Evolutionary conservation across 2,797 vertebrate species (phyloP), one percentile per base, ranked within the genome.

Genomic region (Microtus obscurus): DNA sequence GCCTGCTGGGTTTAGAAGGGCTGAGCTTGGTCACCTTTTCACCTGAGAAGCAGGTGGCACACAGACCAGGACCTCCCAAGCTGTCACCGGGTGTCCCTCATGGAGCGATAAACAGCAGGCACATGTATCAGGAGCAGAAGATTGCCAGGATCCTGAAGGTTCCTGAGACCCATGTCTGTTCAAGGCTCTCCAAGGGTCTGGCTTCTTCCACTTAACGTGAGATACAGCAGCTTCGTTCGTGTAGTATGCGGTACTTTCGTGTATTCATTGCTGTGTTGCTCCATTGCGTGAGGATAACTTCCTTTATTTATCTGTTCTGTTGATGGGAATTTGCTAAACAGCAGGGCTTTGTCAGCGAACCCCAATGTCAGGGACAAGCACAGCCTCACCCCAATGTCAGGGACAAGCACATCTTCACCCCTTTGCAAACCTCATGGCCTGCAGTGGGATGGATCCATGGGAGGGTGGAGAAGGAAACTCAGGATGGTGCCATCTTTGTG

Each of bases 191-290:
- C 8, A n/a, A 29, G 11, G 11, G 11, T 83, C 56, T 63, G 53
- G 29, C 80, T 74, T 76, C 77, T 69, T 69, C 74, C 40, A 40
- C 34, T 81, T 77, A 31, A 4, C 2, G 0, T 17, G 27, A 8
- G 9, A 1, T n/a, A 45, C 31, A 9, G 37, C 56, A 63, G 63
- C 6, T 6, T n/a, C 67, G 31, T n/a, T 3, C 8, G 0, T 25
- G 14, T 31, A 16, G 0, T 13, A 0, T n/a, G 40, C 29, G 12
- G 37, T 21, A 43, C 29, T 5, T 48, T 59, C 34, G 2, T 48
- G 2, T 34, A 45, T 17, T 61, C 63, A 16, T 29, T 1, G 5
- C 45, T 53, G 6, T 29, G 0, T 59, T 56, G 27, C 25, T 34
- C 16, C 3, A 2, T 6, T 11, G 6, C 23, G 2, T 82, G 69